Evolutionary conservation across 2,888 invertebrate genomes (phyloP).

Genomic region (Cosmia pyralina): DNA sequence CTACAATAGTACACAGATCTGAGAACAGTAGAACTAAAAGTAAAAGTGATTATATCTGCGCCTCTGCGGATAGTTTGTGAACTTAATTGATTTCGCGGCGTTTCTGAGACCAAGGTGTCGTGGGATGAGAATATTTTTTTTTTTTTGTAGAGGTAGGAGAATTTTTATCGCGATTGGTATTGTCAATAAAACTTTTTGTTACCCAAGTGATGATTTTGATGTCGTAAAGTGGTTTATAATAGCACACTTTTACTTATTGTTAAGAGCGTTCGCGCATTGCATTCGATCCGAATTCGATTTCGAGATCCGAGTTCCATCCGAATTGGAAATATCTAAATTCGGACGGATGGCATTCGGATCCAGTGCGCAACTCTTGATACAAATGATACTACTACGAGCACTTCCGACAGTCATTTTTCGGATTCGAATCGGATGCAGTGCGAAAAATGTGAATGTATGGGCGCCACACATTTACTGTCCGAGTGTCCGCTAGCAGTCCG

Average conservation of each 20-base stretch:
- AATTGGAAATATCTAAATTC: no score
- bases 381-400: no score
- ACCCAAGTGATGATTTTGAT: not conserved
- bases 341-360: no score
- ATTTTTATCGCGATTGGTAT: not conserved
- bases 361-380: no score
- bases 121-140: conserved; percentile 16
- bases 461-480: no score
- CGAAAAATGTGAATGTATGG: no score
- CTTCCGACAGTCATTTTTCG: no score
- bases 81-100: conserved; percentile 43
- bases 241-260: not conserved
- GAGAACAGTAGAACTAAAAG: conserved; percentile 17
- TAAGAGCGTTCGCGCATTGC: not conserved
- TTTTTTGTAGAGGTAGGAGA: not conserved
- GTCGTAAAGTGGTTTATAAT: not conserved
- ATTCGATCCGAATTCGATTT: no score
- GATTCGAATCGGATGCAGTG: no score
- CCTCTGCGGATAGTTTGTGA: not conserved
- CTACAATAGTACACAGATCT: conserved; percentile 12
- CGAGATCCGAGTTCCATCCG: no score
- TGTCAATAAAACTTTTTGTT: not conserved
- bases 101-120: not conserved
- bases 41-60: conserved; percentile 36
- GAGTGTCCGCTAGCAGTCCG: no score